Evolutionary conservation across 1,140 invertebrate species (phyloP), one percentile per base, ranked within the genome.

Genomic region (Bombyx mandarina): DNA sequence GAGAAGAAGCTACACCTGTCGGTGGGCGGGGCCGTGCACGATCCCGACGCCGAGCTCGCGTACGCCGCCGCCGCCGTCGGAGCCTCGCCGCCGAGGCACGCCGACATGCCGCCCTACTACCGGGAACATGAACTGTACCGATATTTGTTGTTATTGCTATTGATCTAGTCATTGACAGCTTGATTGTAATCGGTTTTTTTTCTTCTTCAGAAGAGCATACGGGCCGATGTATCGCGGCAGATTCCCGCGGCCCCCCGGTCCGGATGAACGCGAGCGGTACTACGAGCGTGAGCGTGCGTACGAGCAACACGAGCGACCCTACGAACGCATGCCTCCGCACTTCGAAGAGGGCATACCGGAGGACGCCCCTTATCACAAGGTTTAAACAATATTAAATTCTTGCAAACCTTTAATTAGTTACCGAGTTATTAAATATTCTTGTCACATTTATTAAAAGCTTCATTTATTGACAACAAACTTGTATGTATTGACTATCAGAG

Each of bases 1-100:
- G 96, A 98, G 76, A 99, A 98, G 86, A 96, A 98, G 73, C 93
- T 98, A 89, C 98, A 98, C 79, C 78, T 98, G 43, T 94, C 93
- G 54, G 81, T 84, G 54, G 81, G 83, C 1, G 84, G 81, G 1
- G 79, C 78, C 35, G 79, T 79, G 10, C 85, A 96, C 66, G 97
- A 98, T 69, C 89, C 96, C 46, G 96, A 98, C 73, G 94, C 97
- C 64, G 96, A 98, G 64, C 67, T 88, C 26, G 83, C 83, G 42
- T 87, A 88, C 64, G 82, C 83, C 0, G 84, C 84, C 9, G 82
- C 82, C 0, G 83, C 84, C 3, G 83, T 88, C 1, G 82, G 84
- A 2, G 80, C 79, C 7, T 86, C 82, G 43, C 86, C 80, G 42
- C 80, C 83, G n/a, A 65, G 57, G 12, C 67, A 61, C 2, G 90